Evolutionary conservation across 2,113 vertebrate species (phyloP).

Genomic region (Menura novaehollandiae): DNA sequence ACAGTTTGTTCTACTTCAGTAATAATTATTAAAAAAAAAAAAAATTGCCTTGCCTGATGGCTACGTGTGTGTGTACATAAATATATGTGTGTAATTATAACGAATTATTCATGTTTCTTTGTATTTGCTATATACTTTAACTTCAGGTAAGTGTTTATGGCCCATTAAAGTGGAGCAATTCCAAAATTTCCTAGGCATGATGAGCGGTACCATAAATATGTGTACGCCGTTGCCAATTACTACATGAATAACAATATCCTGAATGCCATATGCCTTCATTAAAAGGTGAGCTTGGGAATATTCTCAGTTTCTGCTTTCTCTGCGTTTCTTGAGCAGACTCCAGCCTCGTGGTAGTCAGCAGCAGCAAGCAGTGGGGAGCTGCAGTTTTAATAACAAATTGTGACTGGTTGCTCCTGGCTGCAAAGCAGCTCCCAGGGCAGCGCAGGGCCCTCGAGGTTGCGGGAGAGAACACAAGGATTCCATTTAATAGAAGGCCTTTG

Average conservation of each 20-base stretch:
- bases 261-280: conserved; percentile 33
- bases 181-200: conserved; percentile 46
- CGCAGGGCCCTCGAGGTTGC: background rate
- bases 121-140: background rate
- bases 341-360: background rate
- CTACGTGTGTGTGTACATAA: conserved; percentile 2
- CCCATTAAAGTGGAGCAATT: conserved; percentile 45
- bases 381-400: conserved; percentile 46
- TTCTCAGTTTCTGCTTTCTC: conserved; percentile 39
- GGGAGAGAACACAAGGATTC: conserved; percentile 8
- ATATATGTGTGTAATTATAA: background rate
- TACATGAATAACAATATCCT: conserved; percentile 18
- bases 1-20: background rate
- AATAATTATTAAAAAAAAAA: background rate
- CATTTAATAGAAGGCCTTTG: conserved; percentile 13
- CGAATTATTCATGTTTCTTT: conserved; percentile 37
- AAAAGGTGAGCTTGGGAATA: conserved; percentile 37
- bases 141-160: conserved; percentile 36
- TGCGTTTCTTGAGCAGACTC: conserved; percentile 31
- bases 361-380: conserved; percentile 30
- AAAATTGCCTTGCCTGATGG: conserved; percentile 38
- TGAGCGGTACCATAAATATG: background rate
- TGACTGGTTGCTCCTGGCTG: conserved; percentile 27
- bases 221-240: background rate
- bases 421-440: conserved; percentile 38